phyloP scores from a whole-genome alignment of 2,797 vertebrate genomes.

The Artibeus jamaicensis region DNA sequence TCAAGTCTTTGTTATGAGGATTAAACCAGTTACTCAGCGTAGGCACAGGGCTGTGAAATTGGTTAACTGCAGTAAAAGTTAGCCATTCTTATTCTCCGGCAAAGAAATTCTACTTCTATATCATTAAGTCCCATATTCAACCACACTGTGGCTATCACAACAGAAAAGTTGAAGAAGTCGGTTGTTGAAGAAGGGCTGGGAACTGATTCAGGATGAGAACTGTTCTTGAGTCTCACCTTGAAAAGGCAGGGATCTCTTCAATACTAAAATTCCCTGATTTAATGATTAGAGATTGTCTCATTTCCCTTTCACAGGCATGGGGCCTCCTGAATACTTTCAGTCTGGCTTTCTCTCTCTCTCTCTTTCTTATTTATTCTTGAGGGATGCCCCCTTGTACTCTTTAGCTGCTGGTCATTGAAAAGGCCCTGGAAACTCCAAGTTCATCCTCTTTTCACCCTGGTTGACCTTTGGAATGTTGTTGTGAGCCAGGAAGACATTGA shows the following conservation, averaged over 20 bases:
- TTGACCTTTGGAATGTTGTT: conserved; percentile 76
- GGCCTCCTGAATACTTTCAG: neutral
- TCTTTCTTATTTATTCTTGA: neutral
- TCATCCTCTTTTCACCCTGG: conserved; percentile 65
- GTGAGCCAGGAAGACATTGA: conserved; percentile 72
- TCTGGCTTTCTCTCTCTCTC: neutral
- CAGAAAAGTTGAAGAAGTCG: neutral
- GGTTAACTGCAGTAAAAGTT: neutral
- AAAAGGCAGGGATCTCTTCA: neutral
- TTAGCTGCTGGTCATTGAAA: conserved; percentile 55
- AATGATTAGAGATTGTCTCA: neutral
- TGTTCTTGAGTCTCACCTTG: neutral
- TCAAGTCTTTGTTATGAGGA: neutral
- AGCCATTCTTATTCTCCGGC: neutral
- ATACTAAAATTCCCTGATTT: neutral
- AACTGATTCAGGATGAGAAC: neutral
- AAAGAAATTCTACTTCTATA: neutral
- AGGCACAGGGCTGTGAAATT: neutral
- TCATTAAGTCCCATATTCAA: neutral
- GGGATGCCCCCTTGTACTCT: neutral
- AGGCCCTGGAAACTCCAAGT: neutral
- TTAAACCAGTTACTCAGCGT: neutral
- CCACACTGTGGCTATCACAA: neutral
- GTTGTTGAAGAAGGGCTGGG: neutral
- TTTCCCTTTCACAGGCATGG: neutral